These are phyloP conservation scores for Cirrhinus molitorella DNA, from an alignment of 2,797 vertebrate genomes.

Conservation along the genomic window DNA sequence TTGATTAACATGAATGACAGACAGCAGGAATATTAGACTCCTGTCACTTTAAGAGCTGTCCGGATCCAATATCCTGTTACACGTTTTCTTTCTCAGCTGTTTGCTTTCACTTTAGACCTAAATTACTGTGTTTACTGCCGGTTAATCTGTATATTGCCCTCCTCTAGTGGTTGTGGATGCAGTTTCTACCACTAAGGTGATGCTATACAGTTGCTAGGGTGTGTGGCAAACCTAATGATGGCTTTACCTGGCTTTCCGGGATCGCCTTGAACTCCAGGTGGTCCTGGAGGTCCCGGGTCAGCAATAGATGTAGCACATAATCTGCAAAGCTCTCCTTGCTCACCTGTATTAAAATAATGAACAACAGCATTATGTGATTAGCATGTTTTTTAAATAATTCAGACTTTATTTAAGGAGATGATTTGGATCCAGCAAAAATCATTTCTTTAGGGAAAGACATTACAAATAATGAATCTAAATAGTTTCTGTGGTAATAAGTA, in stretches of 20 bases:
- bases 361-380: not conserved
- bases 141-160: too few species aligned
- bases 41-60: too few species aligned
- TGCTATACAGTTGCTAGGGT: not conserved
- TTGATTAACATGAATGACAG: too few species aligned
- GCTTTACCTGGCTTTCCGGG: constrained; percentile 29
- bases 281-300: constrained; percentile 35
- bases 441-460: not conserved
- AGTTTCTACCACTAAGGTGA: not conserved
- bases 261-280: constrained; percentile 33
- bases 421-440: not conserved
- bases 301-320: not conserved
- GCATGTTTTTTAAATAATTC: not conserved
- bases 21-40: too few species aligned
- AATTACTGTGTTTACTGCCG: too few species aligned
- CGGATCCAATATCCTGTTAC: too few species aligned
- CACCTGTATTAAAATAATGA: constrained; percentile 15
- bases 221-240: not conserved
- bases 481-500: not conserved
- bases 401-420: not conserved
- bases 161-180: too few species aligned
- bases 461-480: not conserved
- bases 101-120: too few species aligned
- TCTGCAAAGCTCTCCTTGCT: constrained; percentile 42
- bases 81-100: too few species aligned